Evolutionary conservation across 1,140 invertebrate genomes (phyloP), one percentile per base, ranked within the genome.

Genomic region (Sesamia nonagrioides): DNA sequence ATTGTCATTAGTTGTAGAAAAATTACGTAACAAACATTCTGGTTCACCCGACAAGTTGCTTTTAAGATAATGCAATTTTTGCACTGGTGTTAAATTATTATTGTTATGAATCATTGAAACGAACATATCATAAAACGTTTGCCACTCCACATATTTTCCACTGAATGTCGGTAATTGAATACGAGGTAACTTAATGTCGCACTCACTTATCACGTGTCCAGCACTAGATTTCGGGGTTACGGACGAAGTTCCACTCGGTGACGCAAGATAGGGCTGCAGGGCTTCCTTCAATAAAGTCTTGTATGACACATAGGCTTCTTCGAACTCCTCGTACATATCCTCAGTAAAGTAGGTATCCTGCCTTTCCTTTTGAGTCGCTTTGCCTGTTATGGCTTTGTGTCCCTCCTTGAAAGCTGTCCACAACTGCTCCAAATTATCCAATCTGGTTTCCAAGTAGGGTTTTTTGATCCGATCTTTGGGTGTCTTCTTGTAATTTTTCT

Each of bases 51-150:
- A 63, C 37, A 84, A 54, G 48, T 71, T 71, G 9, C 58, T 61
- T 42, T 84, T 84, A 18, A 84, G 37, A 27, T 84, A 84, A 21
- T 82, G 82, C 15, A 84, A 71, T 66, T 82, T 80, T 72, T 84
- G 80, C 4, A 76, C 58, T 61, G 37, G 11, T 61, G n/a, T n/a
- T n/a, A n/a, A n/a, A n/a, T n/a, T n/a, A n/a, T n/a, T n/a, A n/a
- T n/a, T n/a, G n/a, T n/a, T n/a, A n/a, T 61, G 58, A 11, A 83
- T 73, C 37, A 83, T 33, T 4, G 76, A 83, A 3, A 18, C 33
- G 78, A 83, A 83, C 66, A 83, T 63, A 13, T 83, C 77, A 61
- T 79, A 73, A 45, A 83, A 83, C 4, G 71, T 63, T 58, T 83
- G 58, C n/a, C n/a, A n/a, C n/a, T n/a, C n/a, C n/a, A n/a, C n/a